Percentiles rank a stretch among this genome's conserved stretches.
Evolutionary conservation across 1,140 invertebrate genomes (phyloP).

Genomic region (Octopus bimaculoides): DNA sequence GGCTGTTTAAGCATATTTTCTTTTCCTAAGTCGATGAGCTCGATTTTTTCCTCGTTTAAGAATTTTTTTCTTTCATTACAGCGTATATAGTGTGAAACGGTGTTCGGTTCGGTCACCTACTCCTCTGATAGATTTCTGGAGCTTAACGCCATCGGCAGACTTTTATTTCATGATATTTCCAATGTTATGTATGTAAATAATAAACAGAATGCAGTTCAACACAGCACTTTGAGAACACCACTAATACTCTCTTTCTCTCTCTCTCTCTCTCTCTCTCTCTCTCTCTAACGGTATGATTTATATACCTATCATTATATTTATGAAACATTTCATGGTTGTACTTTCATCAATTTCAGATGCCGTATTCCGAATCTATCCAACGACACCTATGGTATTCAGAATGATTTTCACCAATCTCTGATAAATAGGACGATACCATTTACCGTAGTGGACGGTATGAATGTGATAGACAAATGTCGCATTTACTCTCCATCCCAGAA

Average conservation of each 20-base stretch:
- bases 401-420: constrained; percentile 21
- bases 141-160: too few relatives aligned
- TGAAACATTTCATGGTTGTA: neutral
- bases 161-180: too few relatives aligned
- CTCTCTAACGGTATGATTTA: neutral
- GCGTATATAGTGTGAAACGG: too few relatives aligned
- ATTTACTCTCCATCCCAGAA: neutral
- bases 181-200: too few relatives aligned
- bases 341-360: constrained; percentile 19
- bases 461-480: neutral
- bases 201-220: too few relatives aligned
- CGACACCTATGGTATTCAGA: constrained; percentile 18
- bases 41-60: too few relatives aligned
- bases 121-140: too few relatives aligned
- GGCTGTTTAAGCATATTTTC: too few relatives aligned
- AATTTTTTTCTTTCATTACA: too few relatives aligned
- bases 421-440: constrained; percentile 33
- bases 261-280: neutral
- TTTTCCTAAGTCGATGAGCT: too few relatives aligned
- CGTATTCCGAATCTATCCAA: constrained; percentile 14
- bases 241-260: neutral
- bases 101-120: too few relatives aligned
- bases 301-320: neutral
- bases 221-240: too few relatives aligned
- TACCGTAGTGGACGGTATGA: neutral